These are phyloP conservation scores for Papilio dardanus DNA, from an alignment of 1,140 invertebrate species.

Conservation along the genomic window DNA sequence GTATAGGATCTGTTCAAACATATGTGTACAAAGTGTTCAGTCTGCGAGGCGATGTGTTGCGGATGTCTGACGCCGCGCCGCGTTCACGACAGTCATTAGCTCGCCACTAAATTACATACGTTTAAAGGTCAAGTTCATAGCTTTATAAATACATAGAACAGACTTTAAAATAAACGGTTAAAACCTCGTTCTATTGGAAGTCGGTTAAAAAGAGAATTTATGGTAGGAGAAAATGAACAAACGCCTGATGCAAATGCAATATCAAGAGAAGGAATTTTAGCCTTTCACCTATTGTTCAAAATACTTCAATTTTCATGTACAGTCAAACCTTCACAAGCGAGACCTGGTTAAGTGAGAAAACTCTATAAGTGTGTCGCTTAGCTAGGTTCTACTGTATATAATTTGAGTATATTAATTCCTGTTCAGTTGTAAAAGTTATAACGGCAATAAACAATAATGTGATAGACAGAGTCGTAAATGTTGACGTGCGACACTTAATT, in stretches of 20 bases:
- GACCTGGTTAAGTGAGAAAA: no score
- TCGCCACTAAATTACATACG: background rate
- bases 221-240: background rate
- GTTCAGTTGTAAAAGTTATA: background rate
- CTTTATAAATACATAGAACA: background rate
- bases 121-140: conserved; percentile 9
- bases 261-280: no score
- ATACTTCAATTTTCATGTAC: no score
- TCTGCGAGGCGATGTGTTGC: background rate
- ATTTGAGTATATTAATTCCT: background rate
- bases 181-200: no score
- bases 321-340: no score
- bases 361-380: no score
- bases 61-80: conserved; percentile 6
- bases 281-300: no score
- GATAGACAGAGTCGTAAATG: conserved; percentile 2
- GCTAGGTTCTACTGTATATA: background rate
- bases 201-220: no score
- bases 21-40: background rate
- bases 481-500: background rate
- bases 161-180: background rate
- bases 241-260: no score
- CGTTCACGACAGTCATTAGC: background rate
- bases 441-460: conserved; percentile 12
- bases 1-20: background rate